Percentiles rank a stretch among this genome's conserved stretches.
Evolutionary conservation across 2,113 vertebrate genomes (phyloP).

Genomic region (Lophotis ruficrista): DNA sequence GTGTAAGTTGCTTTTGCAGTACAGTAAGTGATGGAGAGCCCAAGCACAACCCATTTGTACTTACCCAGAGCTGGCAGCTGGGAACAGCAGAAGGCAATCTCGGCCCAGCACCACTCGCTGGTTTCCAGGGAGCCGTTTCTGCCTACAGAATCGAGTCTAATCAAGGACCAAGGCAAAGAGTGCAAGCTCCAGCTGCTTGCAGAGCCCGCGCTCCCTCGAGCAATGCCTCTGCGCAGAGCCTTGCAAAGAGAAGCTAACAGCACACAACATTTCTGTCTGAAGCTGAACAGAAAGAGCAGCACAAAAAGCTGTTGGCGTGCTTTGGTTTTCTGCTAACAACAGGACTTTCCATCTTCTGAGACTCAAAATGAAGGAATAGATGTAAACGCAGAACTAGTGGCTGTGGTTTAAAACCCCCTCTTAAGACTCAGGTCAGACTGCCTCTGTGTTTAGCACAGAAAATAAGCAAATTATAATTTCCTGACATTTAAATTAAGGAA

Average conservation of each 20-base stretch:
- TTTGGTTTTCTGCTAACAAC: not conserved
- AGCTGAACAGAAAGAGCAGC: not conserved
- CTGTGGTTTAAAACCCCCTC: not conserved
- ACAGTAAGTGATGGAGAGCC: accelerated
- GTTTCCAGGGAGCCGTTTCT: not conserved
- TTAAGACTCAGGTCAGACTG: not conserved
- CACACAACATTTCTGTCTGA: not conserved
- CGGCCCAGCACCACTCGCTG: not conserved
- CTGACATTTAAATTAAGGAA: not conserved
- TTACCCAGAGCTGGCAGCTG: not conserved
- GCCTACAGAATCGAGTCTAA: not conserved
- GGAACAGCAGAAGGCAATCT: not conserved
- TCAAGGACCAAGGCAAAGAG: not conserved
- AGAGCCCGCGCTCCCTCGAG: accelerated
- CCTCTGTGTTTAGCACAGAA: not conserved
- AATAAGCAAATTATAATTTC: not conserved
- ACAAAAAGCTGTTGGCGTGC: not conserved
- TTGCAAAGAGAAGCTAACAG: not conserved
- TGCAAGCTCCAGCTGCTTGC: not conserved
- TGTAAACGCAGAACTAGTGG: not conserved
- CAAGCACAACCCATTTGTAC: not conserved
- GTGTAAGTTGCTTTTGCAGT: not conserved
- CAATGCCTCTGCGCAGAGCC: not conserved
- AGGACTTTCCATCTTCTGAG: not conserved
- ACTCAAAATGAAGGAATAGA: not conserved